Evolutionary conservation across 35 echinoderm and acorn worm genomes (phyloP).

Genomic region (Chiridota heheva): DNA sequence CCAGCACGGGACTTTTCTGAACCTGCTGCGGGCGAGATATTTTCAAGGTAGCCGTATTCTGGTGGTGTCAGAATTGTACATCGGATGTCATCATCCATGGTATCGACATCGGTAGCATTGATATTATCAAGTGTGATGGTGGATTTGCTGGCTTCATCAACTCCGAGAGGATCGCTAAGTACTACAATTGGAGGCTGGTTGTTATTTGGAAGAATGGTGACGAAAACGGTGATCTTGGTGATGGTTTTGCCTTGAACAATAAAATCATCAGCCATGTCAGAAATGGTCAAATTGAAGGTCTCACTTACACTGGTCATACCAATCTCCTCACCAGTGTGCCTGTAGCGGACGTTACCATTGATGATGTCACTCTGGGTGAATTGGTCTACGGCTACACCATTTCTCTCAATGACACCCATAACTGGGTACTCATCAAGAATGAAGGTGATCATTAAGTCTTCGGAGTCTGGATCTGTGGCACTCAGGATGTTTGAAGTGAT

Average conservation of each 20-base stretch:
- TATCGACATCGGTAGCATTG: slow-evolving; percentile 80
- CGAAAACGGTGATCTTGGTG: slow-evolving; percentile 82
- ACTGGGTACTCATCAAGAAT: slow-evolving; percentile 56
- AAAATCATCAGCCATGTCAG: slow-evolving; percentile 97
- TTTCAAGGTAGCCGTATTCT: slow-evolving; percentile 83
- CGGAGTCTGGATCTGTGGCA: slow-evolving; percentile 99
- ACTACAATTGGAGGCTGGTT: slow-evolving; percentile 77
- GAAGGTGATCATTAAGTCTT: slow-evolving; percentile 89
- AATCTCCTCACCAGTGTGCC: slow-evolving; percentile 93
- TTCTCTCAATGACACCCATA: slow-evolving; percentile 77
- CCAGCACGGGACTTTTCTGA: slow-evolving; percentile 96
- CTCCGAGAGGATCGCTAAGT: slow-evolving; percentile 49
- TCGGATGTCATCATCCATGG: slow-evolving; percentile 85
- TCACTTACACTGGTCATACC: slow-evolving; percentile 77
- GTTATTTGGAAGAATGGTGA: slow-evolving; percentile 94
- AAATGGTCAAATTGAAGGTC: slow-evolving; percentile 91
- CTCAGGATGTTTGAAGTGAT: slow-evolving; percentile 94
- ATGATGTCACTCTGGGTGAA: slow-evolving; percentile 98
- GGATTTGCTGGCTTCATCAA: slow-evolving; percentile 78
- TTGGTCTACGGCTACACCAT: slow-evolving; percentile 45
- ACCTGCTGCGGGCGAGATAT: slow-evolving; percentile 94
- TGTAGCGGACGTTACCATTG: slow-evolving; percentile 86
- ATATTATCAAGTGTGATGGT: slow-evolving; percentile 76
- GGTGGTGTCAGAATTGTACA: slow-evolving; percentile 80
- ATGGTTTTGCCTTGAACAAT: slow-evolving; percentile 82